These are phyloP conservation scores for Reticulitermes lucifugus DNA, from an alignment of 2,888 invertebrate species.

Conservation along the genomic window DNA sequence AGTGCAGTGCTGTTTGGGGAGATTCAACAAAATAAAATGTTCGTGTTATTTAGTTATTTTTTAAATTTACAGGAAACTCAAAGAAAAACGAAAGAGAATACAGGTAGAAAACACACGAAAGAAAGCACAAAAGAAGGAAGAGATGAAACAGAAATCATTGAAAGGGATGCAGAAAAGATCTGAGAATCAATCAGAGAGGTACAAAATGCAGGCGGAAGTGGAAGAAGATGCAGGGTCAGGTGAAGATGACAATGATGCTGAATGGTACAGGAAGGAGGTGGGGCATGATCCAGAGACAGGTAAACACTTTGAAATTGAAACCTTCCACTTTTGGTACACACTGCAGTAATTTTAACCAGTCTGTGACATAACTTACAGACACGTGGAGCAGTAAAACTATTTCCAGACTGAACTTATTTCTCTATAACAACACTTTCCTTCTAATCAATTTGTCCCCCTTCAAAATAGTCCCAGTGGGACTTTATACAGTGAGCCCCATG, in stretches of 20 bases:
- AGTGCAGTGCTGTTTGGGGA: too few species aligned
- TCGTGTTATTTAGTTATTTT: neutral
- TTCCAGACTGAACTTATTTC: too few species aligned
- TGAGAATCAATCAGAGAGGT: slow-evolving; percentile 63
- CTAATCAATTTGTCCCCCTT: too few species aligned
- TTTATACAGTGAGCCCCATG: too few species aligned
- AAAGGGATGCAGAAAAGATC: slow-evolving; percentile 73
- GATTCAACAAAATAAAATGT: neutral
- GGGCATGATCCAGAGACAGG: slow-evolving; percentile 90
- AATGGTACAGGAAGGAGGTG: slow-evolving; percentile 88
- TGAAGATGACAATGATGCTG: slow-evolving; percentile 73
- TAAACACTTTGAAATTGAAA: slow-evolving; percentile 57
- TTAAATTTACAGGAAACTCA: slow-evolving; percentile 69
- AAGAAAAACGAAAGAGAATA: slow-evolving; percentile 80
- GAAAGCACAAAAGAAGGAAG: slow-evolving; percentile 74
- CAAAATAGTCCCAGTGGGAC: too few species aligned
- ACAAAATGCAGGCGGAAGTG: slow-evolving; percentile 57
- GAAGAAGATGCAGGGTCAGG: slow-evolving; percentile 69
- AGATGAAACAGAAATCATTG: slow-evolving; percentile 74
- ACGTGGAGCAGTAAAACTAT: too few species aligned
- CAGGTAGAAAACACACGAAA: slow-evolving; percentile 80
- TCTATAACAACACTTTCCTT: too few species aligned
- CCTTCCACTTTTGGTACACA: too few species aligned
- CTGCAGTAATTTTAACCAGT: too few species aligned
- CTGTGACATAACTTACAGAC: too few species aligned